Evolutionary conservation across 2,888 invertebrate genomes (phyloP).

Genomic region (Hirtodrosophila trivittata): DNA sequence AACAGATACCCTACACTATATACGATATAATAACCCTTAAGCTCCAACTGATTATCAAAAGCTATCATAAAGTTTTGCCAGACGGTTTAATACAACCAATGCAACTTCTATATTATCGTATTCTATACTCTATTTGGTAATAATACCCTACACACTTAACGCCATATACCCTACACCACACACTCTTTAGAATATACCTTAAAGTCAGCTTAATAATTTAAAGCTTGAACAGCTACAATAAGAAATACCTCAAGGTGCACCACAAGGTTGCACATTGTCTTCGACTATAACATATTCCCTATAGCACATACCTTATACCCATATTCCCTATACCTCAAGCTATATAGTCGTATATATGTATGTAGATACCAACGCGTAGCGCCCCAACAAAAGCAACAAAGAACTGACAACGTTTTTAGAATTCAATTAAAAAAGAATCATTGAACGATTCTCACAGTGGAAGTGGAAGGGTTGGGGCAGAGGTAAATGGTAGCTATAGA

Average conservation of each 20-base stretch:
- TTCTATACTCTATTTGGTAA: no score
- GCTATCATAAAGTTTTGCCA: no score
- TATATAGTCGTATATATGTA: slow-evolving; percentile 9
- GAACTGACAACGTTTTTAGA: slow-evolving; percentile 79
- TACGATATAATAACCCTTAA: no score
- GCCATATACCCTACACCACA: no score
- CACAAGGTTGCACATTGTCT: slow-evolving; percentile 50
- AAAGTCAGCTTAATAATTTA: no score
- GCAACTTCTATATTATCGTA: no score
- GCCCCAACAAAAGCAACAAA: slow-evolving; percentile 36
- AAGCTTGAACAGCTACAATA: neutral
- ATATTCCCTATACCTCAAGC: neutral
- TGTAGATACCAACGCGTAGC: slow-evolving; percentile 75
- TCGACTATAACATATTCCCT: neutral
- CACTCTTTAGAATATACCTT: no score
- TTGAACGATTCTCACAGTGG: slow-evolving; percentile 72
- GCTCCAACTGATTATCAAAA: no score
- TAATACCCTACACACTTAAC: no score
- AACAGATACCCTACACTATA: no score
- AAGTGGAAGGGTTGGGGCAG: neutral
- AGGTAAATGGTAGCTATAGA: neutral
- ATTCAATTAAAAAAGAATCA: slow-evolving; percentile 83
- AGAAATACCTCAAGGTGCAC: slow-evolving; percentile 47
- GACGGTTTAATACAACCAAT: no score
- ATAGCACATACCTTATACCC: neutral